These are phyloP conservation scores for Seriola rivoliana DNA, from an alignment of 2,113 vertebrate species.

Conservation along the genomic window DNA sequence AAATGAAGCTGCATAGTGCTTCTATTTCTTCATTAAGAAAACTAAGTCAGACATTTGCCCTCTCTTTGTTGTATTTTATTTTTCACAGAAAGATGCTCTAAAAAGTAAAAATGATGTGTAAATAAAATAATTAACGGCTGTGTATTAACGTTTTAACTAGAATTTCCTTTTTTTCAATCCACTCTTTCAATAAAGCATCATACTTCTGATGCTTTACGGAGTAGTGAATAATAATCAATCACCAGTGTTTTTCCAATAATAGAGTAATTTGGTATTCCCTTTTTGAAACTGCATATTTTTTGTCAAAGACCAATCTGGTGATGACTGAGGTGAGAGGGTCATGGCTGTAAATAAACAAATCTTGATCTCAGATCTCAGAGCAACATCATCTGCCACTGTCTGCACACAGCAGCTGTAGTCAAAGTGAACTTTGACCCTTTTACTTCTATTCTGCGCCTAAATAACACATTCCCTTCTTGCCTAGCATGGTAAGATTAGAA, in stretches of 20 bases:
- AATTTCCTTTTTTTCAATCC: neutral
- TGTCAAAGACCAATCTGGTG: conserved; percentile 5
- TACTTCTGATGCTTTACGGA: neutral
- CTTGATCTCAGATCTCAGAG: conserved; percentile 21
- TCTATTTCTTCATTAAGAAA: neutral
- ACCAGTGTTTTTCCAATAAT: neutral
- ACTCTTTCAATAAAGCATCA: neutral
- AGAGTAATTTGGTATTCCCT: neutral
- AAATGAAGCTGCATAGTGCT: conserved; percentile 9
- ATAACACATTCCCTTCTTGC: conserved; percentile 20
- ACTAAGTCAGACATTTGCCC: neutral
- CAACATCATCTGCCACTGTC: conserved; percentile 36
- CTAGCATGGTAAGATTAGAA: conserved; percentile 25
- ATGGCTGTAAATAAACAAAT: conserved; percentile 34
- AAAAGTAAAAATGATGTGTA: neutral
- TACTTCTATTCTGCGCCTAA: conserved; percentile 18
- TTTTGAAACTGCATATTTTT: neutral
- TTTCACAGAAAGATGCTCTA: neutral
- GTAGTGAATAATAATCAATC: neutral
- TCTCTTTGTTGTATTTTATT: neutral
- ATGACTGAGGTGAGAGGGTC: conserved; percentile 22
- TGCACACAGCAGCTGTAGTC: conserved; percentile 23
- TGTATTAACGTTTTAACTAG: neutral
- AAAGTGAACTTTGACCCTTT: conserved; percentile 39
- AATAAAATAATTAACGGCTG: neutral